phyloP scores from a whole-genome alignment of 2,797 vertebrate species.

The Podarcis lilfordi region DNA sequence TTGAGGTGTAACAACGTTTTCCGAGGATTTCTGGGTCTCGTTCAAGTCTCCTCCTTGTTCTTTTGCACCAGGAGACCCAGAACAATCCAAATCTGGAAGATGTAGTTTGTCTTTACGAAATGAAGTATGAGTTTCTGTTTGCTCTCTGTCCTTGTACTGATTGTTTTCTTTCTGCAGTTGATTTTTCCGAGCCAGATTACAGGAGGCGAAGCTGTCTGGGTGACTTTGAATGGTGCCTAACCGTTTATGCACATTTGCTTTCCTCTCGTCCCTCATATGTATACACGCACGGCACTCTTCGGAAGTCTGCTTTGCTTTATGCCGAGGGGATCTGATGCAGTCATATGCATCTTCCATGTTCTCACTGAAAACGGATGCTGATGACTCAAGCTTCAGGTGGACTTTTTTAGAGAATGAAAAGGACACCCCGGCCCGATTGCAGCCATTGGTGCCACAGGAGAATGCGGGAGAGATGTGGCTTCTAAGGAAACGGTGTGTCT shows the following conservation, averaged over 20 bases:
- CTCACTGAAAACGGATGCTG: conserved; percentile 95
- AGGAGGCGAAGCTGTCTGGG: conserved; percentile 49
- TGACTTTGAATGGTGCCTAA: conserved; percentile 39
- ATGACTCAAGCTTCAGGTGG: conserved; percentile 91
- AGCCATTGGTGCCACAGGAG: conserved; percentile 65
- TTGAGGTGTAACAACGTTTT: conserved; percentile 49
- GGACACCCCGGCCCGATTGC: conserved; percentile 89
- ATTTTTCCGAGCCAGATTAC: conserved; percentile 48
- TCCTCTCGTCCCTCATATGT: conserved; percentile 58
- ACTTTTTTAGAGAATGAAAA: conserved; percentile 96
- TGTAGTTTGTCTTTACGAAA: conserved; percentile 68
- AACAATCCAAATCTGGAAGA: conserved; percentile 68
- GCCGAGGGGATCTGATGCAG: conserved; percentile 78
- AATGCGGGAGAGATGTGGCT: conserved; percentile 68
- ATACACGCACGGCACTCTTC: conserved; percentile 65
- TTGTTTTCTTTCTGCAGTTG: conserved; percentile 67
- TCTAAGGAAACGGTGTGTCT: conserved; percentile 62
- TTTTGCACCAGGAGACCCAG: conserved; percentile 52
- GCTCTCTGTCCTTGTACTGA: conserved; percentile 48
- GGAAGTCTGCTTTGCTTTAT: conserved; percentile 78
- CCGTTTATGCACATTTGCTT: conserved; percentile 48
- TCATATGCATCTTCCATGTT: conserved; percentile 88
- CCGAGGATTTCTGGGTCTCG: conserved; percentile 52
- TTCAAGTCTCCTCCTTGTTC: conserved; percentile 52
- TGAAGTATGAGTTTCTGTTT: conserved; percentile 62